Conservation (phyloP, 2,113 vertebrate genomes). For the Castor canadensis region DNA sequence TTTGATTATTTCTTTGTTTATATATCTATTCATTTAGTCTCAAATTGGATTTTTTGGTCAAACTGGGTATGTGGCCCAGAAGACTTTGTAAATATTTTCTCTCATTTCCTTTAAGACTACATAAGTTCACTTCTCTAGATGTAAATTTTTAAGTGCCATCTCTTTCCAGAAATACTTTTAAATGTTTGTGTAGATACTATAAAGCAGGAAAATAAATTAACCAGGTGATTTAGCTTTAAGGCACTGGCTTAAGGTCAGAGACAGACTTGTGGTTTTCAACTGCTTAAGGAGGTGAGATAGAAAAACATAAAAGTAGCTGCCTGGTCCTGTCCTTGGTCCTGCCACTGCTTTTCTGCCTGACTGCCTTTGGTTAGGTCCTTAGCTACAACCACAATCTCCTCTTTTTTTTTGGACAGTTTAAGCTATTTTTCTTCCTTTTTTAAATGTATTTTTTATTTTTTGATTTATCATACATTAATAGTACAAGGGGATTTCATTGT, state of each 20-base stretch:
- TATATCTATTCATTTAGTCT: not conserved
- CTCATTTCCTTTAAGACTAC: not conserved
- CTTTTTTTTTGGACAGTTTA: too few relatives aligned
- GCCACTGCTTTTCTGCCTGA: not conserved
- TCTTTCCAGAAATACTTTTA: slow-evolving; percentile 35
- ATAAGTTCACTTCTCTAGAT: not conserved
- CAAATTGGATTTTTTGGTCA: not conserved
- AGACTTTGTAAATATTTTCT: not conserved
- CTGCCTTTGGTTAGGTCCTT: not conserved
- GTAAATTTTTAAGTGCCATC: not conserved
- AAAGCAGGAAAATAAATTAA: not conserved
- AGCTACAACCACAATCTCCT: fast-evolving
- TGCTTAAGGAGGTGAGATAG: not conserved
- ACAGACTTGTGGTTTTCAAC: not conserved
- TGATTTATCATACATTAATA: too few relatives aligned
- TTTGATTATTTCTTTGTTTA: not conserved
- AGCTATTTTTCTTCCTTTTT: too few relatives aligned
- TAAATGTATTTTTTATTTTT: too few relatives aligned
- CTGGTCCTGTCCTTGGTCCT: slow-evolving; percentile 1
- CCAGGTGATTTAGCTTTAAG: not conserved
- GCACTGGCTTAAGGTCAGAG: not conserved
- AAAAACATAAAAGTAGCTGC: not conserved
- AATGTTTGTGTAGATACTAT: not conserved
- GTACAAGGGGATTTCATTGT: too few relatives aligned
- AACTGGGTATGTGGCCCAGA: not conserved